Conservation (phyloP, 2,797 vertebrate genomes). For the Cossypha caffra region DNA sequence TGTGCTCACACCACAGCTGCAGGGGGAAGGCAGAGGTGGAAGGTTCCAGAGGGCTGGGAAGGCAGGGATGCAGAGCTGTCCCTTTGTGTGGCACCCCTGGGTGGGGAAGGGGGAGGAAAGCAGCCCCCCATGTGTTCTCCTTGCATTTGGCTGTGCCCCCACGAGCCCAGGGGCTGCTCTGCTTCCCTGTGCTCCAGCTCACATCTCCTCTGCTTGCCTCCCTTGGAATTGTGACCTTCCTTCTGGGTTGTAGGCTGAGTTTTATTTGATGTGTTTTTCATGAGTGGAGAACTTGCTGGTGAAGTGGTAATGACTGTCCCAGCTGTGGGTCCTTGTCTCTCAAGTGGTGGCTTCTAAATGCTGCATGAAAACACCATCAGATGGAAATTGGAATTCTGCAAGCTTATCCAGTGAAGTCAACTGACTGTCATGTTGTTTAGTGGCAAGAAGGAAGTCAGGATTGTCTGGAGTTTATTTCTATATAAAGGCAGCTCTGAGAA, state of each 20-base stretch:
- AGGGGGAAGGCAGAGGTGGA: background rate
- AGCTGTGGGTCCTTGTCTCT: background rate
- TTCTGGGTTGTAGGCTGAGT: background rate
- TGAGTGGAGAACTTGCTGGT: background rate
- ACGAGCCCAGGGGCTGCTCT: background rate
- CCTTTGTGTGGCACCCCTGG: background rate
- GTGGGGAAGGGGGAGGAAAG: background rate
- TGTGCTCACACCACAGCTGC: background rate
- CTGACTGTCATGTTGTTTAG: background rate
- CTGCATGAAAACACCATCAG: background rate
- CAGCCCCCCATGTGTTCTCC: fast-evolving
- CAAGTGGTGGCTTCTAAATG: background rate
- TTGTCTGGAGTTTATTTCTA: background rate
- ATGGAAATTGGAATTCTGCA: background rate
- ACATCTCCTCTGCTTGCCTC: background rate
- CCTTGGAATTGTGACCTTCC: background rate
- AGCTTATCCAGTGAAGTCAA: background rate
- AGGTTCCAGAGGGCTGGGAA: background rate
- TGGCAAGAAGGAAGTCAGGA: background rate
- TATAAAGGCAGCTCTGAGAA: background rate
- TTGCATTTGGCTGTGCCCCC: background rate
- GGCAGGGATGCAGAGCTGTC: background rate
- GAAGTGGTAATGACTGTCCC: background rate
- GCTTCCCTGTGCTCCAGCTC: fast-evolving
- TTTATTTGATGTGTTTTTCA: background rate